Conservation (phyloP, 2,113 vertebrate species). For the Phalacrocorax carbo region DNA sequence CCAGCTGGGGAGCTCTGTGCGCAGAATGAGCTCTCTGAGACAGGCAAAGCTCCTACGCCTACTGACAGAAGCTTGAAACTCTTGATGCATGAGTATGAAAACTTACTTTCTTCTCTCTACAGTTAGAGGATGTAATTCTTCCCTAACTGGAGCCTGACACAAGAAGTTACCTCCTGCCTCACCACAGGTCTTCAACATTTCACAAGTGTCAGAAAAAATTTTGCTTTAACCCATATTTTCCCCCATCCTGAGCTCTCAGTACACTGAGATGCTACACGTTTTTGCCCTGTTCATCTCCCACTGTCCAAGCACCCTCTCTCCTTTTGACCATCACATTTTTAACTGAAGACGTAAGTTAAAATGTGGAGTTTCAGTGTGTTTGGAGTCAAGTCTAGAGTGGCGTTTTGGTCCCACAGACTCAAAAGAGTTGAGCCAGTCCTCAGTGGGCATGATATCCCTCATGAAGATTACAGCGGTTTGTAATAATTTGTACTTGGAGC, state of each 20-base stretch:
- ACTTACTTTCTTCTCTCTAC: background rate
- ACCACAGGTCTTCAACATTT: background rate
- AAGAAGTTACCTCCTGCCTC: background rate
- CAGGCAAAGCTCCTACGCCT: background rate
- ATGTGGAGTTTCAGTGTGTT: background rate
- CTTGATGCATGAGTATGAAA: background rate
- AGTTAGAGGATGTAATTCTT: background rate
- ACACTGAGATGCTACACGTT: background rate
- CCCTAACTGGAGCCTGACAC: background rate
- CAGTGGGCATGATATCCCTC: background rate
- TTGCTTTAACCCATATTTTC: background rate
- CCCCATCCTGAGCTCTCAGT: background rate
- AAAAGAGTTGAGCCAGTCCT: accelerated
- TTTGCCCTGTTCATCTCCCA: background rate
- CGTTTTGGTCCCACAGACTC: background rate
- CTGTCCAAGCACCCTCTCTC: background rate
- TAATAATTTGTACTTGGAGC: background rate
- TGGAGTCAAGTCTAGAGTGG: background rate
- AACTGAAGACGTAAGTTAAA: background rate
- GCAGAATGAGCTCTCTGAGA: background rate
- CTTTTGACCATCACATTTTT: background rate
- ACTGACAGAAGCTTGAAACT: background rate
- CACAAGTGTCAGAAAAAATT: background rate
- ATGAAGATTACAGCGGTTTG: accelerated
- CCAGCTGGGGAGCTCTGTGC: background rate